phyloP scores from a whole-genome alignment of 1,140 invertebrate species.

The Zaprionus capensis region DNA sequence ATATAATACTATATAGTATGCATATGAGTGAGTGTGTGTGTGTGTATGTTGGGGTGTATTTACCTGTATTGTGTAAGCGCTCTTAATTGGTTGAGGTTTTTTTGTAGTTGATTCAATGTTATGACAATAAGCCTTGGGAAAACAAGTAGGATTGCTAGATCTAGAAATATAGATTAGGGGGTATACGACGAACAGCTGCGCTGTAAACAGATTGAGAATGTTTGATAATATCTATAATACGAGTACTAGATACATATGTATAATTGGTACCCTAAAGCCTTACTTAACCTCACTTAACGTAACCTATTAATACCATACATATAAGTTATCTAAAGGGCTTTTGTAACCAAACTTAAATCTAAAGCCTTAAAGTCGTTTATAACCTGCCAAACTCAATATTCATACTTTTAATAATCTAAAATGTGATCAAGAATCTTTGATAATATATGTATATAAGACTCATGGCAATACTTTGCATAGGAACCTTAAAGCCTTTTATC shows the following conservation, averaged over 20 bases:
- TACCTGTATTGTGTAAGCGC: conserved; percentile 42
- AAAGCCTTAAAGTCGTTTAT: too few relatives aligned
- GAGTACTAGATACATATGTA: too few relatives aligned
- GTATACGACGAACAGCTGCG: neutral
- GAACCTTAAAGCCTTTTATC: neutral
- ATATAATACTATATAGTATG: neutral
- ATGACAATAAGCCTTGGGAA: conserved; percentile 43
- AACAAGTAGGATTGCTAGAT: conserved; percentile 3
- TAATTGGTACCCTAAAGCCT: too few relatives aligned
- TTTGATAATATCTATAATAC: neutral
- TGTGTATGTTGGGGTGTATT: conserved; percentile 13
- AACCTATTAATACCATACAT: too few relatives aligned
- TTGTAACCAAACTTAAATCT: too few relatives aligned
- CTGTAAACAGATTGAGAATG: neutral
- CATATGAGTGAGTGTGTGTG: neutral
- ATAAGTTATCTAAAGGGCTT: too few relatives aligned
- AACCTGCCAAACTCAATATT: too few relatives aligned
- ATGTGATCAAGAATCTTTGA: too few relatives aligned
- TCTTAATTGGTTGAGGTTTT: conserved; percentile 35
- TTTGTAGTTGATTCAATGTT: conserved; percentile 42
- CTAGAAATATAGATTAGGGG: neutral
- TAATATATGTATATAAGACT: too few relatives aligned
- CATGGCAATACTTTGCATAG: neutral
- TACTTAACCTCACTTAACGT: too few relatives aligned
- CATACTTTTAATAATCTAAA: too few relatives aligned